Evolutionary conservation across 2,113 vertebrate species (phyloP).

Genomic region (Melanerpes formicivorus): DNA sequence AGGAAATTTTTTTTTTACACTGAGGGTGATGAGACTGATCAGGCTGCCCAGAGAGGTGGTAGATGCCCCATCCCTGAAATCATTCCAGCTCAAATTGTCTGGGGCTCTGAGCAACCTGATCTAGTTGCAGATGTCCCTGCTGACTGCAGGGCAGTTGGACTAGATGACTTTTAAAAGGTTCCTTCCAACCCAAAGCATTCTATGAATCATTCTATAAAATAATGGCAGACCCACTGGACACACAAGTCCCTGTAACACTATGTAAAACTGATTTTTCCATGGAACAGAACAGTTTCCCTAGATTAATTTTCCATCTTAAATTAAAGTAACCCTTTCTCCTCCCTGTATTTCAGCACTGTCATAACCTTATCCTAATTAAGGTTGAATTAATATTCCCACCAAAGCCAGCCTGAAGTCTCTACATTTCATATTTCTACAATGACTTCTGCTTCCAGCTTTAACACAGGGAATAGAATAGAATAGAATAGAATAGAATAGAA

Average conservation of each 20-base stretch:
- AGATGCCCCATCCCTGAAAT: not conserved
- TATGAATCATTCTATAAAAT: not conserved
- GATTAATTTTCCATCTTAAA: not conserved
- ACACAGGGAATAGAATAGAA: not conserved
- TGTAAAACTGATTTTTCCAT: not conserved
- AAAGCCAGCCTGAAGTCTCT: not conserved
- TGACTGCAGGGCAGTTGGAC: too few relatives aligned
- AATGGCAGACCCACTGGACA: not conserved
- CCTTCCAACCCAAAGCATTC: not conserved
- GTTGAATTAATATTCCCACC: not conserved
- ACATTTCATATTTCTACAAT: rapidly evolving
- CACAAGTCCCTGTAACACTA: not conserved
- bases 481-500: too few relatives aligned
- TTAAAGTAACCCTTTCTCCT: not conserved
- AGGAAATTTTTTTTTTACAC: not conserved
- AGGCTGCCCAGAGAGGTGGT: not conserved
- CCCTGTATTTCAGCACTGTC: not conserved
- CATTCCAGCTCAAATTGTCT: not conserved
- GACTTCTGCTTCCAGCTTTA: not conserved
- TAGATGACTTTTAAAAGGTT: too few relatives aligned
- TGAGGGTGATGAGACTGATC: not conserved
- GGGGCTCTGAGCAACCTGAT: not conserved
- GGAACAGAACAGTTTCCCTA: not conserved
- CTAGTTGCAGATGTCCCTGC: too few relatives aligned
- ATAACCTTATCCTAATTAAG: not conserved